These are phyloP conservation scores for Fragariocoptes setiger DNA, from an alignment of 1,140 invertebrate species.

Conservation along the genomic window DNA sequence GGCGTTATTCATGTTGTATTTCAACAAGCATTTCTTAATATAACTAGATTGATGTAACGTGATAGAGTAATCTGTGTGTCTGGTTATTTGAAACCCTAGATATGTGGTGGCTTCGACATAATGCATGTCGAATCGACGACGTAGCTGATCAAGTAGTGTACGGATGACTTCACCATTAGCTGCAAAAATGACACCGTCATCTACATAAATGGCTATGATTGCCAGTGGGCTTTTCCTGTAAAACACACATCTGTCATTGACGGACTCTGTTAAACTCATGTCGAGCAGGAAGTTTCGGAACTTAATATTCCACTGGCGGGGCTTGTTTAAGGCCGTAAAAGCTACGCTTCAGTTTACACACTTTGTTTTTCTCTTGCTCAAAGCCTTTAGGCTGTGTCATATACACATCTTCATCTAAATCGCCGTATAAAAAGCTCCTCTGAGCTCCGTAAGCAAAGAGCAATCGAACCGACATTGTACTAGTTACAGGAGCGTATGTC, in stretches of 20 bases:
- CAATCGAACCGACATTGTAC: conserved; percentile 11
- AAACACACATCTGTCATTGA: not conserved
- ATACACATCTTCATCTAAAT: conserved; percentile 17
- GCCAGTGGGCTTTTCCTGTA: not conserved
- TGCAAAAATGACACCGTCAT: conserved; percentile 18
- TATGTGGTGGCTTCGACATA: not conserved
- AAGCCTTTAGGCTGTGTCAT: conserved; percentile 18
- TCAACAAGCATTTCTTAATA: not conserved
- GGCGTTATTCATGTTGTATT: not conserved
- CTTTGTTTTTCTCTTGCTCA: conserved; percentile 7
- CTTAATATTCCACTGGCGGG: conserved; percentile 9
- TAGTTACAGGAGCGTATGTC: conserved; percentile 12
- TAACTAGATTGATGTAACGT: not conserved
- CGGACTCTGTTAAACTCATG: not conserved
- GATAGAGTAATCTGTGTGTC: not conserved
- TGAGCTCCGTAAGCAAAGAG: conserved; percentile 7
- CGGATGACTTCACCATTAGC: not conserved
- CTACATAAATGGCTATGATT: conserved; percentile 18
- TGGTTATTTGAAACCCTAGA: not conserved
- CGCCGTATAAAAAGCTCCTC: conserved; percentile 15
- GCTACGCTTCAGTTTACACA: conserved; percentile 8
- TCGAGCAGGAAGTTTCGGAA: not conserved
- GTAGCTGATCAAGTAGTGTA: not conserved
- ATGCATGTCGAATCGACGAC: conserved; percentile 11
- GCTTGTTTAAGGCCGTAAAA: conserved; percentile 12